A percentile compares a stretch with the other conserved stretches of the same genome.
These are phyloP conservation scores for Drosophila austrosaltans DNA, from an alignment of 2,888 invertebrate genomes.

Conservation along the genomic window DNA sequence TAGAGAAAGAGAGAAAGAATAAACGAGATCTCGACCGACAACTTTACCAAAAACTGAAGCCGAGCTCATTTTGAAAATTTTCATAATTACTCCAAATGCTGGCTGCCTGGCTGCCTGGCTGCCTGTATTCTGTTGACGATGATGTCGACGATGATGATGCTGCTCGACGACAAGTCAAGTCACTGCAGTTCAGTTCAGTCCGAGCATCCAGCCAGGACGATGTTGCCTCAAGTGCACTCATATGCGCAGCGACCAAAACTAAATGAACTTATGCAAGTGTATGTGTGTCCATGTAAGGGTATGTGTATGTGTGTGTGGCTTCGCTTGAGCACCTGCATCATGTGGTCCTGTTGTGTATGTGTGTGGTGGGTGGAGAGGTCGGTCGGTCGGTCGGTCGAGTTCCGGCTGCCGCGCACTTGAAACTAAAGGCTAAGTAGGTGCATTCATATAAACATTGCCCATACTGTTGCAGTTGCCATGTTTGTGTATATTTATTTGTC, in stretches of 20 bases:
- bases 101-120: background rate
- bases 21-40: conserved; percentile 32
- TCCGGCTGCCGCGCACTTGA: conserved; percentile 61
- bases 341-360: conserved; percentile 37
- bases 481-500: conserved; percentile 11
- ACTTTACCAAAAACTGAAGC: conserved; percentile 48
- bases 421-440: conserved; percentile 77
- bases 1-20: background rate
- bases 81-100: conserved; percentile 59
- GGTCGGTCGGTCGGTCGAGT: conserved; percentile 28
- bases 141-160: conserved; percentile 11
- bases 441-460: conserved; percentile 56
- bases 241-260: conserved; percentile 67
- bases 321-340: conserved; percentile 67
- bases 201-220: conserved; percentile 33
- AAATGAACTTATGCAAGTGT: conserved; percentile 31
- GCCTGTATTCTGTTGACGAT: background rate
- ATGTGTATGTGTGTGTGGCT: conserved; percentile 50
- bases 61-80: conserved; percentile 48
- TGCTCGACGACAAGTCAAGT: conserved; percentile 56
- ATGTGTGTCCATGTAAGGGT: conserved; percentile 28
- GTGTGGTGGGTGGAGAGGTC: conserved; percentile 14
- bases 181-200: conserved; percentile 22
- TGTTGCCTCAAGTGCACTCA: conserved; percentile 69
- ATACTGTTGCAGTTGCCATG: conserved; percentile 14